Base-by-base conservation (phyloP, 2,888 invertebrate genomes). In the Chydorus sphaericus region DNA sequence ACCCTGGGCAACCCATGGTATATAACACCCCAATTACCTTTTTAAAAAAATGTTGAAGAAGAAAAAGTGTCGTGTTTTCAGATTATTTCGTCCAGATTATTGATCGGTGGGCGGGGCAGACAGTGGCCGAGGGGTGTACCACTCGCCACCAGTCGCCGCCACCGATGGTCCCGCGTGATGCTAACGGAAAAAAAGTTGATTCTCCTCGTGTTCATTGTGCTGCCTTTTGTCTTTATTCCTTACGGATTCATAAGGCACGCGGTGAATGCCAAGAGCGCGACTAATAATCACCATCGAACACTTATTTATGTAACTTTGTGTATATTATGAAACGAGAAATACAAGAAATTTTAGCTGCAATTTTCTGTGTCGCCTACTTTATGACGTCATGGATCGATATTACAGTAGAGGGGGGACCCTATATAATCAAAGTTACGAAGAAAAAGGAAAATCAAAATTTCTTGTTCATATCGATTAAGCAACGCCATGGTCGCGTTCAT, bases 191-290 rank as follows among this genome's bases (percentile, higher is more conserved):
- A 8, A 44, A 23, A 44, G 26, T 26, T 26, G 28, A 28, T 44
- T 44, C 84, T 88, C 88, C 87, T 88, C 83, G 89, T 85, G 82
- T 89, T 87, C 89, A 89, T 88, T 87, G 86, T 80, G 80, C 83
- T 84, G 80, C 87, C 89, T 80, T 75, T 79, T 91, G 91, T 90
- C 83, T 82, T 76, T 77, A 72, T 73, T 68, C 70, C 68, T 66
- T 69, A 71, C 73, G 71, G 78, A n/a, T 26, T 83, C 89, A 89
- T 92, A 92, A 92, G 91, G 92, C 92, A 92, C 92, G 92, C 91
- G 91, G 92, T 92, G 91, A 92, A 92, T 92, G 91, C 91, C 91
- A 92, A 91, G 90, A 88, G 89, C 83, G 84, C 44, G 44, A 16
- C 44, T 26, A 23, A 44, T 7, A 44, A 26, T 44, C 44, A 14